Evolutionary conservation across 2,888 invertebrate species (phyloP).

Genomic region (Epinotia ramella): DNA sequence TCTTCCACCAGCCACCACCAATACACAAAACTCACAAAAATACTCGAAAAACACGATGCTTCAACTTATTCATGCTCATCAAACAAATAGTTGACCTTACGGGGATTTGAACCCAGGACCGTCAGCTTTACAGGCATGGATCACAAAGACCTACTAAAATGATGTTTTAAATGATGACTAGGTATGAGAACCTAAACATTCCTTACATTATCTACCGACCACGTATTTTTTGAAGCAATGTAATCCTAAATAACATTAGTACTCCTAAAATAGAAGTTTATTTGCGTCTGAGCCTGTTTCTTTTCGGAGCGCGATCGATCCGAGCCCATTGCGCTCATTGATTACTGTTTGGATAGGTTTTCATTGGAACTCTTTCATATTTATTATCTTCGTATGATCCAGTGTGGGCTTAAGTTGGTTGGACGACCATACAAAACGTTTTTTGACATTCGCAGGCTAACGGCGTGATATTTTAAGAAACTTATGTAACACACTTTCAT

Average conservation of each 20-base stretch:
- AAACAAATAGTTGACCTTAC: too few species aligned
- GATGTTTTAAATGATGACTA: not conserved
- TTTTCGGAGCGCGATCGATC: conserved; percentile 8
- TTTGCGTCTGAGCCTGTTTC: conserved; percentile 22
- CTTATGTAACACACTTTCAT: too few species aligned
- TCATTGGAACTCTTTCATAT: conserved; percentile 12
- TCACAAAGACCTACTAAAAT: not conserved
- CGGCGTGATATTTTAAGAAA: too few species aligned
- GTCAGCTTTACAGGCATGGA: too few species aligned
- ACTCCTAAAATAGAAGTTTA: conserved; percentile 33
- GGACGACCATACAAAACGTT: too few species aligned
- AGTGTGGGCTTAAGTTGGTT: not conserved
- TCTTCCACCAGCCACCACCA: too few species aligned
- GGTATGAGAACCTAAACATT: not conserved
- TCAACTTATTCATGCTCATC: too few species aligned
- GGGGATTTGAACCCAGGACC: too few species aligned
- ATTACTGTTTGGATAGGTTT: conserved; percentile 5
- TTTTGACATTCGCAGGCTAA: too few species aligned
- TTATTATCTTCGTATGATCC: not conserved
- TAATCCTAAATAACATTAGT: conserved; percentile 19
- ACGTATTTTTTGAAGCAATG: not conserved
- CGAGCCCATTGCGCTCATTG: conserved; percentile 22
- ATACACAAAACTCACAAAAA: too few species aligned
- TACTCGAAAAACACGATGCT: too few species aligned
- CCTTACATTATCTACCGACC: not conserved